A percentile compares a stretch with the other conserved stretches of the same genome.
Evolutionary conservation across 2,888 invertebrate species (phyloP).

Genomic region (Cataglyphis altisquamis): DNA sequence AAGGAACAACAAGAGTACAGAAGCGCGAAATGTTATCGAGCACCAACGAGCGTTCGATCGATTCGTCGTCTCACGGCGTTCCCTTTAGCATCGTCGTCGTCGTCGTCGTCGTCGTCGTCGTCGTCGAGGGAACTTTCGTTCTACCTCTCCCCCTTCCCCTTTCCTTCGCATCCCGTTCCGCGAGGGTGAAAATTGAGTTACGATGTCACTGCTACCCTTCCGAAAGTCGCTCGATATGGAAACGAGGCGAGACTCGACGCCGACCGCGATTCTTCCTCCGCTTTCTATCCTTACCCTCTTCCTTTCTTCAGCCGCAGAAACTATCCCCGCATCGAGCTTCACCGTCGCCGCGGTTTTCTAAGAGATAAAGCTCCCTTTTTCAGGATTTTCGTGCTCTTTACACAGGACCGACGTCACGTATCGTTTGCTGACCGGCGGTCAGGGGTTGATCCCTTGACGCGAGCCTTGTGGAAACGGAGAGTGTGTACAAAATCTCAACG

Average conservation of each 20-base stretch:
- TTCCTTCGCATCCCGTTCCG: constrained; percentile 30
- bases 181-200: constrained; percentile 72
- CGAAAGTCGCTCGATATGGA: constrained; percentile 74
- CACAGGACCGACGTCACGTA: constrained; percentile 51
- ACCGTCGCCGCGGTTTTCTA: constrained; percentile 34
- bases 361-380: constrained; percentile 55
- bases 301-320: neutral
- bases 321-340: constrained; percentile 36
- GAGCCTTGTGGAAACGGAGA: constrained; percentile 49
- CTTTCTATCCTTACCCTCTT: neutral
- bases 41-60: constrained; percentile 64
- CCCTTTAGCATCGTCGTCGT: constrained; percentile 38
- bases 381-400: constrained; percentile 51
- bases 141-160: constrained; percentile 43
- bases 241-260: constrained; percentile 65
- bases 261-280: constrained; percentile 60
- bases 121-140: constrained; percentile 63
- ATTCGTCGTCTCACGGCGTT: constrained; percentile 60
- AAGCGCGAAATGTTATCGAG: constrained; percentile 68
- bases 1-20: constrained; percentile 41
- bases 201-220: constrained; percentile 68
- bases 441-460: constrained; percentile 55
- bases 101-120: neutral
- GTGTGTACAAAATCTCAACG: constrained; percentile 54
- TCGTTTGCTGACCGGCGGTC: constrained; percentile 68